Conservation (phyloP, 2,797 vertebrate species). For the Hozukius guyotensis region DNA sequence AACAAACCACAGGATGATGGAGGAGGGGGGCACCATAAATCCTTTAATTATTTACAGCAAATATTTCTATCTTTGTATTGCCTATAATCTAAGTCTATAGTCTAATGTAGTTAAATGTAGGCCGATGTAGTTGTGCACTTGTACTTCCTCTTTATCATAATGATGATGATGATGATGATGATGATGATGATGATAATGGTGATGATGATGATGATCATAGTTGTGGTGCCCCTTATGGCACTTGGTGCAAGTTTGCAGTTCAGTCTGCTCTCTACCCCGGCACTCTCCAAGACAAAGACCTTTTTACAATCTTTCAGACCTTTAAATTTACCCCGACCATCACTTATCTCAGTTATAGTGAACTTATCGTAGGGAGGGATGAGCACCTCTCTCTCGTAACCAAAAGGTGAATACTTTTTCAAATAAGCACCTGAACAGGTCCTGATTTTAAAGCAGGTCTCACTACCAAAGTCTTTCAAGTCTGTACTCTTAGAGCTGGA, state of each 20-base stretch:
- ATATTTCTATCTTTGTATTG: too few species aligned
- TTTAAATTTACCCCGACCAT: accelerated
- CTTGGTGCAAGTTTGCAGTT: conserved; percentile 5
- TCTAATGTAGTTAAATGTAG: too few species aligned
- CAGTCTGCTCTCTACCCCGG: not conserved
- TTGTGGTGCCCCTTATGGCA: too few species aligned
- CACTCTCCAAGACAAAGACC: conserved; percentile 9
- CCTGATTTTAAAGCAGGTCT: conserved; percentile 43
- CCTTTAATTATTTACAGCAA: too few species aligned
- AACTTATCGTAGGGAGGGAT: conserved; percentile 58
- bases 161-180: too few species aligned
- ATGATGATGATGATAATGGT: too few species aligned
- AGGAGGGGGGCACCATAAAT: too few species aligned
- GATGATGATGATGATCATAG: too few species aligned
- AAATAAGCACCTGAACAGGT: conserved; percentile 36
- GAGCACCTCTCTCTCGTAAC: conserved; percentile 29
- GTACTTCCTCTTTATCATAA: too few species aligned
- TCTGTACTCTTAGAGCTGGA: not conserved
- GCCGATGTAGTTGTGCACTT: too few species aligned
- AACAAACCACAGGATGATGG: too few species aligned
- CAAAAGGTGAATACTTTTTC: accelerated
- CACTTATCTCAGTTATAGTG: not conserved
- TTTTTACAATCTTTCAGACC: not conserved
- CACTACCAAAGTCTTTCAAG: accelerated
- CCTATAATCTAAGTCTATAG: too few species aligned